These are phyloP conservation scores for Periparus ater DNA, from an alignment of 2,797 vertebrate species.

Conservation along the genomic window DNA sequence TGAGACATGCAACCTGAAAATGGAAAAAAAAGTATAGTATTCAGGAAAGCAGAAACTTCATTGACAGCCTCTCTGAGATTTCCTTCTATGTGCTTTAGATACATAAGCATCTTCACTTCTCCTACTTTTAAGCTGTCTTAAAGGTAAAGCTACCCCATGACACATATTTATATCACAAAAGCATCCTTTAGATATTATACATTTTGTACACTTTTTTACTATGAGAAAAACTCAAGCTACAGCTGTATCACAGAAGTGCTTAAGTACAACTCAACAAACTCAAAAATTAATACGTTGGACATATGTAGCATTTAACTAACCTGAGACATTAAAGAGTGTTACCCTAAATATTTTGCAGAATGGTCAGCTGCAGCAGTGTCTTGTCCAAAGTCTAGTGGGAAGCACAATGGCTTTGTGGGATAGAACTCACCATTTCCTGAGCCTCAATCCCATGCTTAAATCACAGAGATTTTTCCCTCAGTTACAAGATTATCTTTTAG, in stretches of 20 bases:
- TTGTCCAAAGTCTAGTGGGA: background rate
- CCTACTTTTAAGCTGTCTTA: no score
- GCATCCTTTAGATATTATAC: background rate
- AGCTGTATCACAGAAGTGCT: background rate
- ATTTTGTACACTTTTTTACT: background rate
- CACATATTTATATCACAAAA: background rate
- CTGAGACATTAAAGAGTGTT: background rate
- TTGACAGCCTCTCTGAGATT: background rate
- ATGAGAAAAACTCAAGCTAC: background rate
- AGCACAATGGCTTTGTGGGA: background rate
- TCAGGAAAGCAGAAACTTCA: background rate
- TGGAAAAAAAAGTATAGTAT: background rate
- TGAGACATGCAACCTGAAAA: slow-evolving; percentile 92
- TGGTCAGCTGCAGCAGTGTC: background rate
- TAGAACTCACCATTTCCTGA: background rate
- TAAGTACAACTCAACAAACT: background rate
- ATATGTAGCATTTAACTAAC: background rate
- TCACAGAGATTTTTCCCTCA: background rate
- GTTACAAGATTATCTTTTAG: background rate
- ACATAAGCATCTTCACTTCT: no score
- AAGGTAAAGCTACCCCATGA: no score
- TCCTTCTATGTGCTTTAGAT: background rate
- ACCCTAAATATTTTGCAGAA: background rate
- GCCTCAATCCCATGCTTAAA: slow-evolving; percentile 14
- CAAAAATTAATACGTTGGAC: background rate